These are phyloP conservation scores for Strongylocentrotus purpuratus DNA, from an alignment of 35 echinoderm and acorn worm genomes.

Conservation along the genomic window DNA sequence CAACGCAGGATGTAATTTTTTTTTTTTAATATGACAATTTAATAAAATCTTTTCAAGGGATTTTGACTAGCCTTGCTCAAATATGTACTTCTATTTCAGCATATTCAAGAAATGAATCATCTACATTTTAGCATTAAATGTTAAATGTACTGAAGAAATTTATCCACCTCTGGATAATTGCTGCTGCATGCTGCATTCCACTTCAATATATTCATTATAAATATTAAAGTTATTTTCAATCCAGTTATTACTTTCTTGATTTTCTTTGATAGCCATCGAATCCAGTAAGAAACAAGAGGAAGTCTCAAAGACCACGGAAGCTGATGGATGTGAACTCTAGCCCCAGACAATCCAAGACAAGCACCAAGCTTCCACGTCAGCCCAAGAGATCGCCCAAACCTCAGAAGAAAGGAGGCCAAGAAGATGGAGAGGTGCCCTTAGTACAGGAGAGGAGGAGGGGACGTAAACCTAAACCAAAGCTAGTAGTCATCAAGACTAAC, in stretches of 20 bases:
- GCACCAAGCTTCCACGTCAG: not conserved
- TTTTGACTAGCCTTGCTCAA: too few species aligned
- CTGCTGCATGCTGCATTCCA: too few species aligned
- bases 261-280: not conserved
- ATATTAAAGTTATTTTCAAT: not conserved
- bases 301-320: conserved; percentile 13
- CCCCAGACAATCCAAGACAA: conserved; percentile 1
- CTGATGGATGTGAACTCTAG: conserved; percentile 13
- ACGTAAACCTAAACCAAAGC: conserved; percentile 27
- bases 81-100: too few species aligned
- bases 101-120: too few species aligned
- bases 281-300: conserved; percentile 16
- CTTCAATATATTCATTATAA: too few species aligned
- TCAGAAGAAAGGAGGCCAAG: not conserved
- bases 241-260: not conserved
- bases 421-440: not conserved
- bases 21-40: too few species aligned
- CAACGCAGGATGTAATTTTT: too few species aligned
- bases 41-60: too few species aligned
- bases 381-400: not conserved
- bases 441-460: conserved; percentile 30
- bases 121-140: too few species aligned
- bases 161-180: too few species aligned
- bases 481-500: not conserved
- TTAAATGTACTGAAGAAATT: too few species aligned